Evolutionary conservation across 2,888 invertebrate species (phyloP).

Genomic region (Apamea monoglypha): DNA sequence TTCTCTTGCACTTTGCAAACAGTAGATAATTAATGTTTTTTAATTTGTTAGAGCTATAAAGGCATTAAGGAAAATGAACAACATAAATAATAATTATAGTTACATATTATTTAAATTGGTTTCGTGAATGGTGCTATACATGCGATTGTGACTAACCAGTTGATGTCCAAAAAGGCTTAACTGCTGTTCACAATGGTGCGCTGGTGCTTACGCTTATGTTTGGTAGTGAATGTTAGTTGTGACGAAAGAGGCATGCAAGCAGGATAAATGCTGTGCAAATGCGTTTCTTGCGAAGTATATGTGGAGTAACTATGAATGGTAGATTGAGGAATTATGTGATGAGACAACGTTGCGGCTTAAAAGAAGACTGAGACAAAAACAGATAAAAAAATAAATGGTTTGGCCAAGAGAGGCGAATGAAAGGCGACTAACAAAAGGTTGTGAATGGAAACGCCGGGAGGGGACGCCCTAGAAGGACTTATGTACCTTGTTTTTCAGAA

Average conservation of each 20-base stretch:
- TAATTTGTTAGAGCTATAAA: neutral
- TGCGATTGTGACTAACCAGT: neutral
- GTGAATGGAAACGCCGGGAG: neutral
- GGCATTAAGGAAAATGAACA: neutral
- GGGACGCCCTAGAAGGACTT: too few relatives aligned
- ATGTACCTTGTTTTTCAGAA: neutral
- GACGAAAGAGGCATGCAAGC: neutral
- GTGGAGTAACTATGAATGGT: neutral
- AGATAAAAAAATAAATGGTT: neutral
- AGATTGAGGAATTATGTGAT: neutral
- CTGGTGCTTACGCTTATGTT: neutral
- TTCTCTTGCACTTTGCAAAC: conserved; percentile 11
- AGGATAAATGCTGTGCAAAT: neutral
- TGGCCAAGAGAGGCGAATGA: neutral
- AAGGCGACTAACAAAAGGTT: neutral
- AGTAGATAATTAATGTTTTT: neutral
- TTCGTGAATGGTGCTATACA: neutral
- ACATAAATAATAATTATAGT: neutral
- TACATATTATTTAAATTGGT: neutral
- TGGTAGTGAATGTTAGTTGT: too few relatives aligned
- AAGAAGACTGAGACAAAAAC: neutral
- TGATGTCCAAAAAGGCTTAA: neutral
- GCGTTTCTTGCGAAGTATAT: neutral
- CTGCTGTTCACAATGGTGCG: neutral
- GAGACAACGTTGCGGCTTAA: neutral